Conservation (phyloP, 1,140 invertebrate genomes). For the Orchestia grillus region DNA sequence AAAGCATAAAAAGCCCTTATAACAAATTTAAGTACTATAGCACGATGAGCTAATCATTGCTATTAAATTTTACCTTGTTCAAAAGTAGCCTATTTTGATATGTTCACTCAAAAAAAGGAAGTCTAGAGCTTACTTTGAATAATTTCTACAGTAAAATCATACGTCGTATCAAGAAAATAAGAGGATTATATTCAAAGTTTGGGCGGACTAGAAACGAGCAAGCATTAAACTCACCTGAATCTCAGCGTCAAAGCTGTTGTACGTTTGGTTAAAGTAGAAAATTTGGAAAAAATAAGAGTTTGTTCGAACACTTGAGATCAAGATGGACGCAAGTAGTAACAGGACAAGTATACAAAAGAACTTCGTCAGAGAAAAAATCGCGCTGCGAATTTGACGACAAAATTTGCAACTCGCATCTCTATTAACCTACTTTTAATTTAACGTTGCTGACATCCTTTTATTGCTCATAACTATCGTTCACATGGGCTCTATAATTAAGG, state of each 20-base stretch:
- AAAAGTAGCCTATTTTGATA: background rate
- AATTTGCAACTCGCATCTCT: background rate
- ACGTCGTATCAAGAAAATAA: background rate
- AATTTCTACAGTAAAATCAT: background rate
- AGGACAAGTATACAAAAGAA: background rate
- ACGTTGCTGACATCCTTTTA: background rate
- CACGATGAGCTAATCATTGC: background rate
- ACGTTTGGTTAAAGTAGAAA: background rate
- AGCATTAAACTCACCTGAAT: background rate
- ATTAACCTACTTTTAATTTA: background rate
- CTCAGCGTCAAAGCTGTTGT: background rate
- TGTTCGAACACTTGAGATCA: background rate
- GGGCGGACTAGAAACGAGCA: background rate
- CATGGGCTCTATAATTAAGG: no score
- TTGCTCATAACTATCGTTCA: no score
- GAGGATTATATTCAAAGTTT: background rate
- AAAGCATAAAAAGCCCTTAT: conserved; percentile 44
- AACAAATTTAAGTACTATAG: background rate
- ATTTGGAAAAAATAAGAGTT: background rate
- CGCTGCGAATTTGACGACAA: background rate
- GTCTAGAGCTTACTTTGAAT: background rate
- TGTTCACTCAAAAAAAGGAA: background rate
- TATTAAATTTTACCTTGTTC: background rate
- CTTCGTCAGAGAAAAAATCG: background rate
- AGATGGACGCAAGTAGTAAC: background rate